Evolutionary conservation across 2,888 invertebrate species (phyloP).

Genomic region (Andrena hattorfiana): DNA sequence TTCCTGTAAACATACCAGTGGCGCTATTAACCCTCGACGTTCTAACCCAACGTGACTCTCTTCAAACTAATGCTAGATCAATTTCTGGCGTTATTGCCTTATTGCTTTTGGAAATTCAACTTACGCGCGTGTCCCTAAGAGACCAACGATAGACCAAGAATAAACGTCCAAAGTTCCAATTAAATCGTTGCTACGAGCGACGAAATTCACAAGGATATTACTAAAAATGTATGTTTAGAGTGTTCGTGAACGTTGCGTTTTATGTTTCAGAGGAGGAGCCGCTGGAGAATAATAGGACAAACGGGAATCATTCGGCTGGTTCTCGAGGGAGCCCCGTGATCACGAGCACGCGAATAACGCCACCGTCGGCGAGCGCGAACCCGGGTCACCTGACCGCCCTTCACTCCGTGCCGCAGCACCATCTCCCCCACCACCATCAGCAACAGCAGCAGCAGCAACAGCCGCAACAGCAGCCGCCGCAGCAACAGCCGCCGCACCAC

Average conservation of each 20-base stretch:
- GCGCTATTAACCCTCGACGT: too few relatives aligned
- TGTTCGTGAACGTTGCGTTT: slow-evolving; percentile 5
- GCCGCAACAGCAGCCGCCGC: slow-evolving; percentile 68
- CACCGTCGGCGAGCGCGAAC: slow-evolving; percentile 84
- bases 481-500: slow-evolving; percentile 66
- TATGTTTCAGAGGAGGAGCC: slow-evolving; percentile 83
- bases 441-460: slow-evolving; percentile 69
- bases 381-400: slow-evolving; percentile 76
- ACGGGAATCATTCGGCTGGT: slow-evolving; percentile 78
- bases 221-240: too few relatives aligned
- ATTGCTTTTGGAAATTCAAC: too few relatives aligned
- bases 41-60: too few relatives aligned
- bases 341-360: slow-evolving; percentile 78
- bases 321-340: slow-evolving; percentile 80
- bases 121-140: too few relatives aligned
- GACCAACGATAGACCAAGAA: neutral
- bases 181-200: neutral
- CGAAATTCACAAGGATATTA: too few relatives aligned
- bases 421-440: slow-evolving; percentile 71
- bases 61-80: too few relatives aligned
- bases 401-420: slow-evolving; percentile 75
- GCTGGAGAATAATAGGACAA: slow-evolving; percentile 78
- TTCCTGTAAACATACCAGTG: too few relatives aligned
- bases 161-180: neutral
- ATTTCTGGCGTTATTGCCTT: too few relatives aligned